Percentiles rank a stretch among this genome's conserved stretches.
phyloP scores from a whole-genome alignment of 64 coral and sea anemone species.

The Porites lutea region DNA sequence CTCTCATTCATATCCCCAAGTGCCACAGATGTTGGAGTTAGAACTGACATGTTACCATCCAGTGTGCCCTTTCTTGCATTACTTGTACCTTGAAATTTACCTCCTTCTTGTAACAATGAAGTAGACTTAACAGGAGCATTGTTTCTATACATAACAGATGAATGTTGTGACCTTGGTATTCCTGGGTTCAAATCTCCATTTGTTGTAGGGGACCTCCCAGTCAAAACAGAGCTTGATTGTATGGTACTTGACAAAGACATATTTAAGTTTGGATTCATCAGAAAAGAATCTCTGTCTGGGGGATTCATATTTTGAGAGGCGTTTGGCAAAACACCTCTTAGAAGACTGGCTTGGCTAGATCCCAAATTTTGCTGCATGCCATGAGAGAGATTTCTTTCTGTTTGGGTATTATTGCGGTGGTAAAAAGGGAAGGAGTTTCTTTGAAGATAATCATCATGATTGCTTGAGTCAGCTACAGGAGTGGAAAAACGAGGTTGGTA shows the following conservation, averaged over 20 bases:
- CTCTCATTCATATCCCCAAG: constrained; percentile 8
- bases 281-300: constrained; percentile 10
- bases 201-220: constrained; percentile 28
- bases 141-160: constrained; percentile 36
- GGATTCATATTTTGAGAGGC: constrained; percentile 8
- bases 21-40: background rate
- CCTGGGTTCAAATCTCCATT: constrained; percentile 27
- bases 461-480: constrained; percentile 1
- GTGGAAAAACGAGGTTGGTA: constrained; percentile 14
- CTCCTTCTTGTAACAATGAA: constrained; percentile 17
- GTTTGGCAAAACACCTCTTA: constrained; percentile 35
- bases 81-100: constrained; percentile 22
- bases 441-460: constrained; percentile 52
- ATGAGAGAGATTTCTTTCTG: constrained; percentile 31
- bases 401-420: constrained; percentile 68
- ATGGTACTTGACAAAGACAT: constrained; percentile 23
- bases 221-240: constrained; percentile 69
- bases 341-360: constrained; percentile 63
- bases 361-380: constrained; percentile 66
- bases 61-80: background rate
- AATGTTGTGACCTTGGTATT: constrained; percentile 2
- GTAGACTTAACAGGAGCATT: constrained; percentile 1
- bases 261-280: constrained; percentile 7
- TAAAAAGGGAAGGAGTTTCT: constrained; percentile 91
- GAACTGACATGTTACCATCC: background rate